Percentiles rank a stretch among this genome's conserved stretches.
phyloP scores from a whole-genome alignment of 2,113 vertebrate genomes.

The Callipepla californica region DNA sequence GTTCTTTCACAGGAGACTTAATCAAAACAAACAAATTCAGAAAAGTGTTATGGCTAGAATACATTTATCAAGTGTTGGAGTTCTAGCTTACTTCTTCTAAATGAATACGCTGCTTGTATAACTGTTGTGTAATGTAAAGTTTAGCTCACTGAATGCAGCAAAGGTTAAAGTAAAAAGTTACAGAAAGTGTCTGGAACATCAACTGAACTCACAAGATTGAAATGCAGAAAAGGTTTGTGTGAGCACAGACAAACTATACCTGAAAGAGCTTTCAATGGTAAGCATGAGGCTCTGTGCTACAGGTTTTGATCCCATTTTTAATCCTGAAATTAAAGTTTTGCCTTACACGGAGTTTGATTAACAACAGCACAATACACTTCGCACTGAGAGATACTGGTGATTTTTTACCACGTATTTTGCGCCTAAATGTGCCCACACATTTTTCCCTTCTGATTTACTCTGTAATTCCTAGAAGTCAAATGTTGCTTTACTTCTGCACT shows the following conservation, averaged over 20 bases:
- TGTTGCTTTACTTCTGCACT: slow-evolving; percentile 36
- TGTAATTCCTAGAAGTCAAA: neutral
- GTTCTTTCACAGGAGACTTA: neutral
- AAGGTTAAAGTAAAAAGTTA: neutral
- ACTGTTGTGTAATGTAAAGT: neutral
- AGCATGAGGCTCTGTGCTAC: neutral
- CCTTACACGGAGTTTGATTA: neutral
- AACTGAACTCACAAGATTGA: neutral
- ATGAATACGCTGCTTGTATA: neutral
- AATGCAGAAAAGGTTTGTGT: neutral
- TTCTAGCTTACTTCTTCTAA: neutral
- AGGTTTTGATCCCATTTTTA: neutral
- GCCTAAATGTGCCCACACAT: neutral
- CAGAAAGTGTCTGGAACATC: neutral
- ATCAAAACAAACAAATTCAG: neutral
- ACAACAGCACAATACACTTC: neutral
- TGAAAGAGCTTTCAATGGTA: neutral
- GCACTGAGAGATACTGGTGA: neutral
- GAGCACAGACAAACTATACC: neutral
- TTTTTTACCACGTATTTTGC: neutral
- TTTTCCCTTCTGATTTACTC: slow-evolving; percentile 3
- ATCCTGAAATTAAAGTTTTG: neutral
- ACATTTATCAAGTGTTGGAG: accelerated
- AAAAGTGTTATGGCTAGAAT: neutral
- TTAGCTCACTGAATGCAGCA: neutral